Base-by-base conservation (phyloP, 92 coral and sea anemone genomes). In the Palythoa grandiflora region DNA sequence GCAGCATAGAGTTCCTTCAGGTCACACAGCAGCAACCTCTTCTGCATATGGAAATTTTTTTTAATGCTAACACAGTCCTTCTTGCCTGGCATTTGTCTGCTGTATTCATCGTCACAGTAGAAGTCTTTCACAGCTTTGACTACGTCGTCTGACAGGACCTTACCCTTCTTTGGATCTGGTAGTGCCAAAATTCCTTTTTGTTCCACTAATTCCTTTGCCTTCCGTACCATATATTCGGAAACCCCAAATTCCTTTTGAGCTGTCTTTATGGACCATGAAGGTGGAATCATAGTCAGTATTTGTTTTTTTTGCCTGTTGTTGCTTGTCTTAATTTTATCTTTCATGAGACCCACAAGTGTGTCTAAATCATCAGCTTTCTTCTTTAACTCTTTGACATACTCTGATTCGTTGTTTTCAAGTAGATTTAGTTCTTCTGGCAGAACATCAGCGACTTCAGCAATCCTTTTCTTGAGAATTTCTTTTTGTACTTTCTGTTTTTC, bases 51-150 rank as follows among this genome's bases (percentile, higher is more conserved):
- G 2, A 86, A 37, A 28, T 28, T 50, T 86, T 75, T 48, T 86
- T 57, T 15, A 10, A 86, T 55, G 72, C 89, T 86, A 38, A 75
- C 84, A 38, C 28, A 60, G 20, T 59, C 84, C 65, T 86, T 75
- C 79, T 84, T 86, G 66, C 84, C 89, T 28, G 89, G 84, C 84
- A 77, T 86, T 21, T 59, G 68, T 75, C 83, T 60, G 78, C 83
- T 59, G 17, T 53, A 28, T 28, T 28, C 28, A 28, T 28, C 28
- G 28, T 28, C 28, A 28, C 28, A 28, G 28, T 28, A 28, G 79
- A 86, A 73, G 55, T 73, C 47, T 15, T 59, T 75, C 63, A 86
- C 73, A 51, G 38, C 52, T 60, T 52, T 51, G 63, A 39, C 75
- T 14, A 48, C 38, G 68, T 70, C 79, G 50, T 78, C 28, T 28